Conservation (phyloP, 2,888 invertebrate species). For the Drosophila acutilabella region DNA sequence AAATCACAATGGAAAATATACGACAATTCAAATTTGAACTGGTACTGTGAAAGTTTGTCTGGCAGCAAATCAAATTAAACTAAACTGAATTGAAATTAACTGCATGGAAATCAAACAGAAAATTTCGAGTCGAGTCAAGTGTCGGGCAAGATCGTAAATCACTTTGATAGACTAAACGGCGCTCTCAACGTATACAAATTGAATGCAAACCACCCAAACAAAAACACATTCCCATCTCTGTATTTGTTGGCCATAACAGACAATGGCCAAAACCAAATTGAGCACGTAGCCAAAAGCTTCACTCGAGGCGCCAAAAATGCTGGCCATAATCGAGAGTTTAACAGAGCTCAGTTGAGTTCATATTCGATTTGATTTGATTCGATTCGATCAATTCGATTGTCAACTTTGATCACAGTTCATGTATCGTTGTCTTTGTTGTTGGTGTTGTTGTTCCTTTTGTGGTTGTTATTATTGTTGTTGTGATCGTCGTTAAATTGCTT, state of each 20-base stretch:
- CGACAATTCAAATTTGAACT: slow-evolving; percentile 25
- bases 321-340: slow-evolving; percentile 22
- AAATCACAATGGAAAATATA: slow-evolving; percentile 41
- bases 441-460: slow-evolving; percentile 30
- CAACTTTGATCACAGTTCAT: slow-evolving; percentile 15
- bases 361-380: slow-evolving; percentile 13
- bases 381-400: slow-evolving; percentile 40
- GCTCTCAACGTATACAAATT: slow-evolving; percentile 36
- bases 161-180: slow-evolving; percentile 51
- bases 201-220: slow-evolving; percentile 40
- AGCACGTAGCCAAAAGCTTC: slow-evolving; percentile 40
- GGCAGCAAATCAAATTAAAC: slow-evolving; percentile 32
- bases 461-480: slow-evolving; percentile 35
- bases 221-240: not conserved
- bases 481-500: slow-evolving; percentile 80
- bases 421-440: slow-evolving; percentile 31
- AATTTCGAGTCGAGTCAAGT: slow-evolving; percentile 55
- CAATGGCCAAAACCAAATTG: slow-evolving; percentile 48
- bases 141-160: slow-evolving; percentile 66
- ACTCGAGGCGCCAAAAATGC: slow-evolving; percentile 48
- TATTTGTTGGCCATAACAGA: slow-evolving; percentile 52
- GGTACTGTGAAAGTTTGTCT: slow-evolving; percentile 58
- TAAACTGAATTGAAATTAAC: not conserved
- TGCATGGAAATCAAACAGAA: not conserved
- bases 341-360: not conserved